Evolutionary conservation across 2,888 invertebrate species (phyloP).

Genomic region (Parapristionchus giblindavisi): DNA sequence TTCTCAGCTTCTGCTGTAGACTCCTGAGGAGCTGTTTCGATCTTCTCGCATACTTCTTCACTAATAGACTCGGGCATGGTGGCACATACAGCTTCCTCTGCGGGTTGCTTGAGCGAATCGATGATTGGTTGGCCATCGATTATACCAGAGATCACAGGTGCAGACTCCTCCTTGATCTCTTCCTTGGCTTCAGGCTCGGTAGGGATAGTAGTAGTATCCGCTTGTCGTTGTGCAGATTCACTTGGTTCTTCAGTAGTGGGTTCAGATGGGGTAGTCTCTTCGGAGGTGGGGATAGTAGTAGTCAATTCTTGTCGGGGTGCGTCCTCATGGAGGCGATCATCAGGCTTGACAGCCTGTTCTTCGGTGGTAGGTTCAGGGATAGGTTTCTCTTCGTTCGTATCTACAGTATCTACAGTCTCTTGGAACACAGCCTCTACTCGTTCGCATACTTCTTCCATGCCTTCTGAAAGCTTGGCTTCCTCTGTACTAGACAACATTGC

Average conservation of each 20-base stretch:
- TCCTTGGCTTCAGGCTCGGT: not conserved
- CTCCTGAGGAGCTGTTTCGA: no score
- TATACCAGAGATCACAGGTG: not conserved
- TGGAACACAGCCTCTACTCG: not conserved
- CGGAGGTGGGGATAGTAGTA: not conserved
- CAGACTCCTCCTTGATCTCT: not conserved
- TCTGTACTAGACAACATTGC: no score
- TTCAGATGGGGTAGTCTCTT: not conserved
- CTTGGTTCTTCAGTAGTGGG: not conserved
- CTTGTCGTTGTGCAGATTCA: not conserved
- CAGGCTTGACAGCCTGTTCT: not conserved
- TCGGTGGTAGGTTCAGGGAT: no score
- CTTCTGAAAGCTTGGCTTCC: no score
- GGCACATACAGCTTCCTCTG: no score
- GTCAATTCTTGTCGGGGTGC: not conserved
- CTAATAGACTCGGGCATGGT: no score
- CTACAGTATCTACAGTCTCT: not conserved
- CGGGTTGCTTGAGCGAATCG: not conserved
- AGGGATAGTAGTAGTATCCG: not conserved
- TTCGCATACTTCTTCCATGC: not conserved
- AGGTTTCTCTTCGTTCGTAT: no score
- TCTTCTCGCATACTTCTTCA: no score
- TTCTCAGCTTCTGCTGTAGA: not conserved
- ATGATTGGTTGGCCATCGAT: not conserved
- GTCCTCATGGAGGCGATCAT: not conserved